Base-by-base conservation (phyloP, 2,888 invertebrate genomes). In the Spodoptera exigua region DNA sequence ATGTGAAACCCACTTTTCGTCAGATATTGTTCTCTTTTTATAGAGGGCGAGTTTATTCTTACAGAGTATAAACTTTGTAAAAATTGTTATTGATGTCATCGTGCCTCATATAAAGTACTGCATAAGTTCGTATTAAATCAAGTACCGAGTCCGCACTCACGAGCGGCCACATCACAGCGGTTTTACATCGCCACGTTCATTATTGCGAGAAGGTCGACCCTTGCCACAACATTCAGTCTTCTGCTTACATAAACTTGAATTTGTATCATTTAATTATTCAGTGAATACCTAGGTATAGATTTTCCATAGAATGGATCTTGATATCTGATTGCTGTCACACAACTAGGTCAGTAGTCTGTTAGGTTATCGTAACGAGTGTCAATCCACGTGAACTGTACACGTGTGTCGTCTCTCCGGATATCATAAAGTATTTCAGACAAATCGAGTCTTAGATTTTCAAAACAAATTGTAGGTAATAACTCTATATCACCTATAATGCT, bases 331-430 rank as follows among this genome's bases (percentile, higher is more conserved):
- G 36, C 14, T 35, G 12, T 32, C 44, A 39, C 60, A 34, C 21
- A 32, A 34, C 39, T 48, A 40, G 18, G 53, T 48, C 32, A 18
- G 39, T 34, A 69, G 44, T 61, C 47, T 13, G 12, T 34, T 21
- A 47, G 27, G 27, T 48, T 54, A 69, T 41, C 55, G 45, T 39
- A 54, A 48, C 70, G 34, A 41, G 45, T 49, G 14, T n/a, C 18
- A 17, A 41, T 13, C 40, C 47, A 49, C 39, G 39, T 48, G 7
- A 5, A 21, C 7, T 32, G 5, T 11, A 5, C 56, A 47, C 16
- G 21, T 65, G 57, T 16, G 47, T 34, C 2, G 27, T 41, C 17
- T 9, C 48, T 7, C 35, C 35, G 32, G 45, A 44, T 9, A 13
- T 14, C n/a, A 12, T 62, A 12, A 32, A 32, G 12, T 16, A 11